phyloP scores from a whole-genome alignment of 2,888 invertebrate species.

The Quadroppia sp. region DNA sequence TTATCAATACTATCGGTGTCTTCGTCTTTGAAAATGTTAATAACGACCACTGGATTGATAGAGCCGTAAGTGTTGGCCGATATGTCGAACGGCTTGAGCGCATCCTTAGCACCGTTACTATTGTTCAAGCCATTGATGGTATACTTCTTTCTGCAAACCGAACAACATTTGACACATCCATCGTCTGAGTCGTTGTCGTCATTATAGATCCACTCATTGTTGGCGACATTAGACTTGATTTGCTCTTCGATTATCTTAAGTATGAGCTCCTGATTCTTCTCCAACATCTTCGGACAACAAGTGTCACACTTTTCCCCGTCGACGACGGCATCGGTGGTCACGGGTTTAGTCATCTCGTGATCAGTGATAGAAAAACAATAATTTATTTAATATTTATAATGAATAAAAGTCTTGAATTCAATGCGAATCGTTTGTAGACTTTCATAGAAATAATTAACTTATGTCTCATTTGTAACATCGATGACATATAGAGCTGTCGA shows the following conservation, averaged over 20 bases:
- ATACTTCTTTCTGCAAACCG: neutral
- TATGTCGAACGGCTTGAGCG: neutral
- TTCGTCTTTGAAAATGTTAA: constrained; percentile 10
- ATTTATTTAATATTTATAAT: neutral
- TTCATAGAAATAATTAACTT: neutral
- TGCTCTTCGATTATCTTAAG: constrained; percentile 3
- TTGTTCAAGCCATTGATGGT: neutral
- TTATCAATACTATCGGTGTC: neutral
- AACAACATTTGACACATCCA: neutral
- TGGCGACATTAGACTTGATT: neutral
- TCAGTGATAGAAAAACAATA: too few relatives aligned
- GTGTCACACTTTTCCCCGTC: neutral
- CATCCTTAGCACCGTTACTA: neutral
- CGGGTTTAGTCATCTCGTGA: constrained; percentile 18
- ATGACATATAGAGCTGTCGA: neutral
- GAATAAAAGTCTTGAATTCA: neutral
- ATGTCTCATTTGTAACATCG: neutral
- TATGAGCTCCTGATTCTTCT: neutral
- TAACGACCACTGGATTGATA: constrained; percentile 27
- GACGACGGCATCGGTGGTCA: neutral
- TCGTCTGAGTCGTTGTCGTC: neutral
- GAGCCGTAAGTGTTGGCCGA: constrained; percentile 17
- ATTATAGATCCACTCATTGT: neutral
- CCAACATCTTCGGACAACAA: neutral
- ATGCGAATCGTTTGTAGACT: neutral